Evolutionary conservation across 2,113 vertebrate genomes (phyloP).

Genomic region (Lichenostomus cassidix): DNA sequence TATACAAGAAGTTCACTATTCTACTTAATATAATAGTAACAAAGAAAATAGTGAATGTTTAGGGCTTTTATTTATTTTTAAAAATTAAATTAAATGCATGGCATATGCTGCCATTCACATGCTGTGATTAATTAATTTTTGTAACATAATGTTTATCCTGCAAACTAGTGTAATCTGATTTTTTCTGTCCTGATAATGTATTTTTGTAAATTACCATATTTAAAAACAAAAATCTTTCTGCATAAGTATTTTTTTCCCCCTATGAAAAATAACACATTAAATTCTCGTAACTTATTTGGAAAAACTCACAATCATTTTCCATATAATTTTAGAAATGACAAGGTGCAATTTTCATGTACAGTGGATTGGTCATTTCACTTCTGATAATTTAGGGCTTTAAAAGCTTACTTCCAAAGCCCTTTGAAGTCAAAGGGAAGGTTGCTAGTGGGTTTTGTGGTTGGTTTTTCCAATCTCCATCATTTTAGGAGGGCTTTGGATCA

Average conservation of each 20-base stretch:
- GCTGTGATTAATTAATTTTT: slow-evolving; percentile 38
- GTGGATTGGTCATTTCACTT: slow-evolving; percentile 19
- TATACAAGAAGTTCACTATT: slow-evolving; percentile 48
- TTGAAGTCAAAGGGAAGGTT: not conserved
- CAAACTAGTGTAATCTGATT: not conserved
- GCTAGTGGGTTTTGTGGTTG: not conserved
- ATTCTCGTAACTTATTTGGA: not conserved
- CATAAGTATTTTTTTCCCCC: not conserved
- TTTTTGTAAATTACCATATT: slow-evolving; percentile 51
- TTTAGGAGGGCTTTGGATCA: slow-evolving; percentile 5
- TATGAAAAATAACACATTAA: not conserved
- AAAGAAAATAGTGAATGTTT: slow-evolving; percentile 44
- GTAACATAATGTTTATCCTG: slow-evolving; percentile 17
- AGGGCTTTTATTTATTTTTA: slow-evolving; percentile 56
- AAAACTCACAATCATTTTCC: not conserved
- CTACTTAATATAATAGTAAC: slow-evolving; percentile 46
- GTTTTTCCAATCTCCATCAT: not conserved
- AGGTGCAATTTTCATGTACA: slow-evolving; percentile 2
- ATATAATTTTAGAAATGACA: not conserved
- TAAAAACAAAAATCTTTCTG: not conserved
- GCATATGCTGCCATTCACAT: slow-evolving; percentile 49
- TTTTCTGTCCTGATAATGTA: slow-evolving; percentile 40
- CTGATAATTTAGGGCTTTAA: slow-evolving; percentile 39
- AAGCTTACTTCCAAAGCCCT: slow-evolving; percentile 20
- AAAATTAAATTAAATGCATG: not conserved